Evolutionary conservation across 2,113 vertebrate genomes (phyloP).

Genomic region (Ceyx margarethae): DNA sequence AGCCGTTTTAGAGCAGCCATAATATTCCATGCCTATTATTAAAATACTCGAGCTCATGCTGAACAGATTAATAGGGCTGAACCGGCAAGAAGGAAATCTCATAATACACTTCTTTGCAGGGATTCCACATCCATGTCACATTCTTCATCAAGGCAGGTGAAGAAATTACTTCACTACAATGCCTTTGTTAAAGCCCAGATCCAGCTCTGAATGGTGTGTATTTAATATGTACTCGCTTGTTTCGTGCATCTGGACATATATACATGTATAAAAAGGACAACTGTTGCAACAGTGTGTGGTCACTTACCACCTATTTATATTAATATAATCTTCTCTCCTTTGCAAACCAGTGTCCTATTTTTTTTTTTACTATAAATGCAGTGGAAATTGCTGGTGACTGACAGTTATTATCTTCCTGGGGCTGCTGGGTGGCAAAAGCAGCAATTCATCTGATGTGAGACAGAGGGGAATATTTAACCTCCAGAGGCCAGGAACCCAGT

Average conservation of each 20-base stretch:
- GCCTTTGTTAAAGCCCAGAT: background rate
- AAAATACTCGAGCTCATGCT: slow-evolving; percentile 44
- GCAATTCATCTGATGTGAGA: background rate
- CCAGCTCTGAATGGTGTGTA: background rate
- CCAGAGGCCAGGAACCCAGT: background rate
- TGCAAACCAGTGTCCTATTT: background rate
- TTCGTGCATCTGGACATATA: fast-evolving
- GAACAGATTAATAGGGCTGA: slow-evolving; percentile 65
- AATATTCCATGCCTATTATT: slow-evolving; percentile 52
- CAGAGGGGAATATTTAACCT: background rate
- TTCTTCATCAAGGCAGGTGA: slow-evolving; percentile 39
- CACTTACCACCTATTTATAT: background rate
- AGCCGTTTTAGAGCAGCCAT: slow-evolving; percentile 18
- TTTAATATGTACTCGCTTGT: background rate
- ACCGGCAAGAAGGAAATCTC: slow-evolving; percentile 37
- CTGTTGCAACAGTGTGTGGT: background rate
- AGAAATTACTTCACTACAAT: slow-evolving; percentile 1
- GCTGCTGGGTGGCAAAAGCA: slow-evolving; percentile 15
- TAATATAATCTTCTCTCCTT: background rate
- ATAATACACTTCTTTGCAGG: slow-evolving; percentile 41
- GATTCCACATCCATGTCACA: background rate
- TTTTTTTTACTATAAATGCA: background rate
- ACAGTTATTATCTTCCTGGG: background rate
- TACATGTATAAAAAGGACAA: background rate
- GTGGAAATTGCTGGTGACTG: background rate